Evolutionary conservation across 2,888 invertebrate genomes (phyloP), one percentile per base, ranked within the genome.

Genomic region (Cenopis cana): DNA sequence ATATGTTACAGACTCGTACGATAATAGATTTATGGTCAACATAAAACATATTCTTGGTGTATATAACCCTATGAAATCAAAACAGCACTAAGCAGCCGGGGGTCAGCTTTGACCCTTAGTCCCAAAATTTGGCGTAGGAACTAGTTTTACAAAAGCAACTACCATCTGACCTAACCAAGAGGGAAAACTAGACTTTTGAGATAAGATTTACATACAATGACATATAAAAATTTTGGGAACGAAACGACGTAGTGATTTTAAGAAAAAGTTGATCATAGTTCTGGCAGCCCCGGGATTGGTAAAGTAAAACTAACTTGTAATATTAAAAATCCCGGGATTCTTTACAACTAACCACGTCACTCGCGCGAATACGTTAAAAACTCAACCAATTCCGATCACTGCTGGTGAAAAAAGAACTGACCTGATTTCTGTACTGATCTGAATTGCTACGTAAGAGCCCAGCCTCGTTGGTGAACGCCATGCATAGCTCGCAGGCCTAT

Each of bases 341-440:
- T n/a, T n/a, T 12, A 46, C n/a, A 46, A 46, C 6, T 46, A 24
- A 24, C n/a, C 14, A 41, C 6, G 46, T 46, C 46, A 46, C n/a
- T 46, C 46, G 6, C 46, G 46, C 46, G 2, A n/a, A n/a, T 6
- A 6, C n/a, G n/a, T n/a, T n/a, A 46, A n/a, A 46, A n/a, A 46
- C 46, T 46, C 46, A 46, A 46, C 46, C 46, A 46, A 46, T 46
- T 46, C 46, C 46, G 46, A 46, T 46, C 46, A 46, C 46, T 46
- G 46, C 8, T 41, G n/a, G 8, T 46, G n/a, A n/a, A 46, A 46
- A n/a, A n/a, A 12, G 46, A 12, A 46, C 46, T 46, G n/a, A 46
- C 46, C 46, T 46, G 46, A 46, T 3, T 12, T 4, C 10, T 12
- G 38, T 38, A 10, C 11, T n/a, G 38, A 3, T 12, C 4, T 38